A percentile compares a stretch with the other conserved stretches of the same genome.
Conservation (phyloP, 2,888 invertebrate species). For the Cryptosula pallasiana region DNA sequence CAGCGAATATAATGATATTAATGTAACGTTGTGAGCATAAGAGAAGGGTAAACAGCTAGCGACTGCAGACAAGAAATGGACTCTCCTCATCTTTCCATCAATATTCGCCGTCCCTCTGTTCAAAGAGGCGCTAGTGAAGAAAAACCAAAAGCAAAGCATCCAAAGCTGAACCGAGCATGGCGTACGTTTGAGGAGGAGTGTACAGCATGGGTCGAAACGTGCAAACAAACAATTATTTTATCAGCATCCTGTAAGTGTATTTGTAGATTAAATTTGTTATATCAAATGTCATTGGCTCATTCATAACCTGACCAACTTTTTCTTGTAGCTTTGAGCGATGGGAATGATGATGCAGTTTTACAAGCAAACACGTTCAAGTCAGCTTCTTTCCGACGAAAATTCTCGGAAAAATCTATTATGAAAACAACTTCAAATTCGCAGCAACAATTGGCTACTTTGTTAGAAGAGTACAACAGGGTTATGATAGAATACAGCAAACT, state of each 20-base stretch:
- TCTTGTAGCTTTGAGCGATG: slow-evolving; percentile 12
- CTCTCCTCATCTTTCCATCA: no score
- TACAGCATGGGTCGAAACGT: not conserved
- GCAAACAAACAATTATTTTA: no score
- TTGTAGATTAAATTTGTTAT: no score
- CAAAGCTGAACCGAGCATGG: not conserved
- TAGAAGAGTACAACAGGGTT: not conserved
- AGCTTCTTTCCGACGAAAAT: slow-evolving; percentile 3
- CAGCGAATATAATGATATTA: no score
- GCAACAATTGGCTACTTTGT: not conserved
- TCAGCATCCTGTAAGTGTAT: no score
- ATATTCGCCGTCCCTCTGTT: no score
- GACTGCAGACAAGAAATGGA: no score
- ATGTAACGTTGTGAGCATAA: no score
- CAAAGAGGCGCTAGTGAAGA: no score
- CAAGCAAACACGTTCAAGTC: not conserved
- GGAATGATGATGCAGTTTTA: not conserved
- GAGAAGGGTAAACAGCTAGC: no score
- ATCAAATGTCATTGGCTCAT: no score
- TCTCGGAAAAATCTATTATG: not conserved
- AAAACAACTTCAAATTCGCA: not conserved
- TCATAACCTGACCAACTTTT: no score
- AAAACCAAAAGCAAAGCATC: not conserved
- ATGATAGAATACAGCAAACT: not conserved
- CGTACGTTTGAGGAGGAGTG: not conserved